Evolutionary conservation across 2,888 invertebrate genomes (phyloP).

Genomic region (Eudasyphora cyanicolor): DNA sequence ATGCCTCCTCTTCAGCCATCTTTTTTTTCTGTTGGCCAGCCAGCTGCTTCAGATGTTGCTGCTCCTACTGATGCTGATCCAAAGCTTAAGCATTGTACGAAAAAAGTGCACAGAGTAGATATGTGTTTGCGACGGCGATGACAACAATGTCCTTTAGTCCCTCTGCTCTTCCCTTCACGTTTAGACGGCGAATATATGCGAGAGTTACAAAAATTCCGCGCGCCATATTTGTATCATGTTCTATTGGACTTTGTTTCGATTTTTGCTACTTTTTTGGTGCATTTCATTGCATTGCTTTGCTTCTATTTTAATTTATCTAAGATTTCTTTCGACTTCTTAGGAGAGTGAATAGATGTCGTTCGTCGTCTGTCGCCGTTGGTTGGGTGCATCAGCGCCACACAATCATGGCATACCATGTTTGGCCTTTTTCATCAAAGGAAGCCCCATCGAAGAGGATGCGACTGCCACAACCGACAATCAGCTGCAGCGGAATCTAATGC

Average conservation of each 20-base stretch:
- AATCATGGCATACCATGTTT: constrained; percentile 58
- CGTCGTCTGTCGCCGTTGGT: constrained; percentile 54
- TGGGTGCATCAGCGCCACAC: constrained; percentile 63
- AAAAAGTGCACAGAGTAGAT: constrained; percentile 56
- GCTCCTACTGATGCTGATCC: constrained; percentile 5
- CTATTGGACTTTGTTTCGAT: constrained; percentile 38
- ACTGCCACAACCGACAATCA: neutral
- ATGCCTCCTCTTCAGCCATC: constrained; percentile 54
- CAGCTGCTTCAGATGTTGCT: constrained; percentile 33
- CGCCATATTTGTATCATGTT: constrained; percentile 68
- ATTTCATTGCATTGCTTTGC: neutral
- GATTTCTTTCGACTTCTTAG: constrained; percentile 40
- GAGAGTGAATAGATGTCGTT: constrained; percentile 29
- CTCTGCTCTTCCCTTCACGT: neutral
- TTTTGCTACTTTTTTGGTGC: constrained; percentile 19
- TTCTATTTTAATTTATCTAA: constrained; percentile 59
- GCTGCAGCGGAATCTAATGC: neutral
- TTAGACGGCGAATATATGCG: neutral
- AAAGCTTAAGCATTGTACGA: constrained; percentile 57
- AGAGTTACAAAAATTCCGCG: constrained; percentile 44
- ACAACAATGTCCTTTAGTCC: constrained; percentile 55
- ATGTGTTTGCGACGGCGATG: constrained; percentile 53
- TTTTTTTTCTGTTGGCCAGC: constrained; percentile 55
- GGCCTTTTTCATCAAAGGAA: constrained; percentile 50
- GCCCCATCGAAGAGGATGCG: neutral